These are phyloP conservation scores for Drosophila kambysellisi DNA, from an alignment of 2,888 invertebrate species.

Conservation along the genomic window DNA sequence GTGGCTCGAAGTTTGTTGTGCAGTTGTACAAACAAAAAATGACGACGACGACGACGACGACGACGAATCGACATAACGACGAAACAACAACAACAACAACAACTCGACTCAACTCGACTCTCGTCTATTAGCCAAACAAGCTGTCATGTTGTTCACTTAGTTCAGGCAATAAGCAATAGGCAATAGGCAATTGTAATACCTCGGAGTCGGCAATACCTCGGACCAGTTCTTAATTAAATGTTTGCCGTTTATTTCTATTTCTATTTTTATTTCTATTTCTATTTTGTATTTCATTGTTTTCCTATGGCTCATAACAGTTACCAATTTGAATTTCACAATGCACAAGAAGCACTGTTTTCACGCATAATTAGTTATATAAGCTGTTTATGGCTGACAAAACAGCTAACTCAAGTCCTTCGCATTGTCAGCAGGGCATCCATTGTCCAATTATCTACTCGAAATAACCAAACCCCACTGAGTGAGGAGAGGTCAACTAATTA, in stretches of 20 bases:
- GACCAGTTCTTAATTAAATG: slow-evolving; percentile 35
- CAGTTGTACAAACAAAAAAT: slow-evolving; percentile 65
- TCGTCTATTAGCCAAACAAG: slow-evolving; percentile 48
- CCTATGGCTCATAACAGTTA: slow-evolving; percentile 7
- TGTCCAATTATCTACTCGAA: neutral
- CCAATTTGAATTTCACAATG: slow-evolving; percentile 44
- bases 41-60: neutral
- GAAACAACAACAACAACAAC: slow-evolving; percentile 1
- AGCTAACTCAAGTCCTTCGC: slow-evolving; percentile 51
- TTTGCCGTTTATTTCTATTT: slow-evolving; percentile 14
- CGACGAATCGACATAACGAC: slow-evolving; percentile 6
- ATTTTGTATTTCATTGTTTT: slow-evolving; percentile 2
- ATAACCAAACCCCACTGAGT: neutral
- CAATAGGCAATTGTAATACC: slow-evolving; percentile 1
- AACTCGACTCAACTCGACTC: slow-evolving; percentile 2
- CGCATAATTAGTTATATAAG: slow-evolving; percentile 62
- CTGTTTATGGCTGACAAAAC: slow-evolving; percentile 26
- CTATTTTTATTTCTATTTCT: slow-evolving; percentile 1
- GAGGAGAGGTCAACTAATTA: neutral
- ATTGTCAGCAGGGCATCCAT: slow-evolving; percentile 35
- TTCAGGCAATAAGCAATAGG: slow-evolving; percentile 10
- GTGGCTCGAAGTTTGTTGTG: slow-evolving; percentile 11
- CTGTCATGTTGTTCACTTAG: slow-evolving; percentile 28
- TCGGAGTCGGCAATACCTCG: neutral
- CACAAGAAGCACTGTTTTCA: slow-evolving; percentile 61